Base-by-base conservation (phyloP, 1,140 invertebrate genomes). In the Drosophila lowei region DNA sequence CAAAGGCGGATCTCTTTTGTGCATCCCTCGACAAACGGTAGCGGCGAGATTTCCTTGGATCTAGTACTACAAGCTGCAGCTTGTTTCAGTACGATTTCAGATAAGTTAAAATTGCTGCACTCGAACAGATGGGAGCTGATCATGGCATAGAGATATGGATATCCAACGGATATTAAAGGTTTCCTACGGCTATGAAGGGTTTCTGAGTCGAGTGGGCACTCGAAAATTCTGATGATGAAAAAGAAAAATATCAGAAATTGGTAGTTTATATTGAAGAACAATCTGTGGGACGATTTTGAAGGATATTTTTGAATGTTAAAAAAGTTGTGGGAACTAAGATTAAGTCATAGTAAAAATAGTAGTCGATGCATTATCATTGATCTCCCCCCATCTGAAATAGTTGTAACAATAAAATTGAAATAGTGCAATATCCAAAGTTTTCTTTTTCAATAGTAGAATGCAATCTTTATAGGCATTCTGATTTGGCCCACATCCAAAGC, bases 1-100 rank as follows among this genome's bases (percentile, higher is more conserved):
- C 81, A 38, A 28, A 6, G 56, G 73, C 81, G 83, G 78, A 88
- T 88, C 83, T 77, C 59, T 78, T 77, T 77, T 46, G 38, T 28
- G 23, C 9, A 42, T 18, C 28, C 18, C 25, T 54, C 48, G 16
- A 16, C 23, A 41, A 60, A 76, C 79, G 55, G 76, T 77, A 84
- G 63, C 72, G 61, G 34, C 57, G 49, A 43, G 34, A 65, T 68
- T 63, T 60, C 46, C 38, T 30, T 63, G 50, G 62, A 50, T 49
- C 43, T 38, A 38, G 9, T 34, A 34, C 11, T 54, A 59, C 61
- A 48, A 78, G 46, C 30, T 70, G 61, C 57, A 25, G 38, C 42
- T 16, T 66, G 59, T 79, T 54, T 18, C n/a, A 59, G 60, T 48
- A 38, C 59, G 80, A 86, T 85, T 59, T 52, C 13, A 53, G 80